Base-by-base conservation (phyloP, 2,797 vertebrate species). In the Stomatorhinus walkeri region DNA sequence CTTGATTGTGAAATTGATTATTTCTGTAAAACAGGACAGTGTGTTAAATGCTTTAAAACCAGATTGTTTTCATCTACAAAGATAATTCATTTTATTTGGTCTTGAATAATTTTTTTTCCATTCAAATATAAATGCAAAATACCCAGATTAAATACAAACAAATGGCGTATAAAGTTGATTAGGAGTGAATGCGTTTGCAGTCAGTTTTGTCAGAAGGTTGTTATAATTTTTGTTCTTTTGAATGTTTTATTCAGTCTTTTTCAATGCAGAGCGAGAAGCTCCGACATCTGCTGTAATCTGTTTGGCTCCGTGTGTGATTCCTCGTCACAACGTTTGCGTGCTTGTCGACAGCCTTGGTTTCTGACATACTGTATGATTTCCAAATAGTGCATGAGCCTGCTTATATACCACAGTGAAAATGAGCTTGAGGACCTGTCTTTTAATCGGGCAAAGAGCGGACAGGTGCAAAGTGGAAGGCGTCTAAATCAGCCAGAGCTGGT, bases 21-120 rank as follows among this genome's bases (percentile, higher is more conserved):
- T 93, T 91, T 91, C 91, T 88, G 48, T 68, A 88, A 59, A 85
- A 88, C 88, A 68, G 68, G 40, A 88, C 83, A 87, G 54, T 64
- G 52, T 89, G 72, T 61, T 87, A 93, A 92, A 92, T 92, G 93
- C 92, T 95, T 94, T 92, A 91, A 89, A 91, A 88, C 87, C 48
- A 88, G 51, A 40, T 81, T 56, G 48, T 54, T 89, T 91, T 93
- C 93, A 90, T 64, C 89, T 91, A 93, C 91, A 89, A 90, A 90
- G 24, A 88, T 89, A 89, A 64, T 88, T 87, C 5, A 6, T n/a
- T 61, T 84, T 19, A 87, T 90, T 92, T 86, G 56, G 56, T 22
- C 56, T 59, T 22, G n/a, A 59, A 22, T 59, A 6, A 59, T 59
- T 59, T 22, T 88, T 84, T 16, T 87, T 88, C 89, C 87, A 22